Conservation (phyloP, 2,113 vertebrate genomes). For the Mesembrinibis cayennensis region DNA sequence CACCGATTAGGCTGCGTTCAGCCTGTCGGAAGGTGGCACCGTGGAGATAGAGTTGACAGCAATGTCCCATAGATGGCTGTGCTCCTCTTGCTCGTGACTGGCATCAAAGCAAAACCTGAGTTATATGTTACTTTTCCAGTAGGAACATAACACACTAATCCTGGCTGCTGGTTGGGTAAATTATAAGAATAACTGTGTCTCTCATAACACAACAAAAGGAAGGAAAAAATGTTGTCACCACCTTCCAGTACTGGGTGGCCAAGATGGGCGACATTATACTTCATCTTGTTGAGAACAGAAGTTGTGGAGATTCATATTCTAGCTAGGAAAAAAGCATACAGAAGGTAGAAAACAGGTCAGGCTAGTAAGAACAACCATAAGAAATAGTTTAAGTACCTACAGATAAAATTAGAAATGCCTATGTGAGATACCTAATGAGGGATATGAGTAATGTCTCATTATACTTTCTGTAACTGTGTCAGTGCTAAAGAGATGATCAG, state of each 20-base stretch:
- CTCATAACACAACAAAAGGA: background rate
- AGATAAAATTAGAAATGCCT: constrained; percentile 11
- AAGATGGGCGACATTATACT: background rate
- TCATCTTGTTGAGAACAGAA: background rate
- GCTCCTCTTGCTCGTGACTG: background rate
- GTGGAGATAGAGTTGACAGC: background rate
- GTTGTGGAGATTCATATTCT: background rate
- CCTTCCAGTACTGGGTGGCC: background rate
- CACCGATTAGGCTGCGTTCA: fast-evolving
- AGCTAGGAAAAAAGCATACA: background rate
- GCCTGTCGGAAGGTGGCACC: constrained; percentile 40
- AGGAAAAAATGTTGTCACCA: background rate
- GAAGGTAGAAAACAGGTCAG: background rate
- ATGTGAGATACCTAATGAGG: background rate
- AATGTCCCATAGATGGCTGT: background rate
- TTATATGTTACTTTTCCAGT: background rate
- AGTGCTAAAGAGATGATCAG: background rate
- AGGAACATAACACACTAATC: background rate
- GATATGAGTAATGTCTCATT: background rate
- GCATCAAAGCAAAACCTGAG: background rate
- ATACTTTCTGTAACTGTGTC: background rate
- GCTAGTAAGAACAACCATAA: background rate
- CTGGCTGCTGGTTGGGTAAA: background rate
- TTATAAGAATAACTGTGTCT: background rate
- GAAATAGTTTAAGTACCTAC: background rate